Percentiles rank a stretch among this genome's conserved stretches.
These are phyloP conservation scores for Tilapia sparmanii DNA, from an alignment of 2,113 vertebrate genomes.

Conservation along the genomic window DNA sequence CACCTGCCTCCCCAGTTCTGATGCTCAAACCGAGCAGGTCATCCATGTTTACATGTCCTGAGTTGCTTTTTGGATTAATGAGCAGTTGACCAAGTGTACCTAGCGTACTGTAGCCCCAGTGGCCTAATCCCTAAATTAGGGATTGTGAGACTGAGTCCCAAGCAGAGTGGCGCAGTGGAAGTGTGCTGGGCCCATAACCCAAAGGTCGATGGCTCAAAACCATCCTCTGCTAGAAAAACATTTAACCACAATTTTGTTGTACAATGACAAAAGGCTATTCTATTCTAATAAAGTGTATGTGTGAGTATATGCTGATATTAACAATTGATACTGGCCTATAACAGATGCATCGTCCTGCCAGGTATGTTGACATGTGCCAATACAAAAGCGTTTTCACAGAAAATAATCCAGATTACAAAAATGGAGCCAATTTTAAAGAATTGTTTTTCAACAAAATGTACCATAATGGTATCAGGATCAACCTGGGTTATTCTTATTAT, in stretches of 20 bases:
- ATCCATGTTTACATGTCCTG: neutral
- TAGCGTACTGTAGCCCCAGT: neutral
- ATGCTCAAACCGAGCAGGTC: neutral
- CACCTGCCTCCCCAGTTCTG: neutral
- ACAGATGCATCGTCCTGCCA: neutral
- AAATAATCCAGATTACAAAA: neutral
- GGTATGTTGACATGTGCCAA: neutral
- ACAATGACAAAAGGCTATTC: neutral
- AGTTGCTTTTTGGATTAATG: neutral
- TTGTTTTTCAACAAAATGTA: neutral
- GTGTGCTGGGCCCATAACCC: constrained; percentile 81
- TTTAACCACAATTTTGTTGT: neutral
- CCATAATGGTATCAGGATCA: neutral
- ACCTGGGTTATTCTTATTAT: neutral
- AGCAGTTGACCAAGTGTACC: neutral
- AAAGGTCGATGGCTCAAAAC: constrained; percentile 80
- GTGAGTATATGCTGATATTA: neutral
- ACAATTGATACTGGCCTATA: neutral
- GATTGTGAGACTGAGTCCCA: neutral
- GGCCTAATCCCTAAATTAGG: neutral
- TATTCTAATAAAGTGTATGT: neutral
- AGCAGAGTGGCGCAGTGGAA: constrained; percentile 78
- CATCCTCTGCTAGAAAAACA: constrained; percentile 69
- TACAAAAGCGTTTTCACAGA: neutral
- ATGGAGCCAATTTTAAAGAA: neutral